Evolutionary conservation across 2,113 vertebrate genomes (phyloP).

Genomic region (Arothron firmamentum): DNA sequence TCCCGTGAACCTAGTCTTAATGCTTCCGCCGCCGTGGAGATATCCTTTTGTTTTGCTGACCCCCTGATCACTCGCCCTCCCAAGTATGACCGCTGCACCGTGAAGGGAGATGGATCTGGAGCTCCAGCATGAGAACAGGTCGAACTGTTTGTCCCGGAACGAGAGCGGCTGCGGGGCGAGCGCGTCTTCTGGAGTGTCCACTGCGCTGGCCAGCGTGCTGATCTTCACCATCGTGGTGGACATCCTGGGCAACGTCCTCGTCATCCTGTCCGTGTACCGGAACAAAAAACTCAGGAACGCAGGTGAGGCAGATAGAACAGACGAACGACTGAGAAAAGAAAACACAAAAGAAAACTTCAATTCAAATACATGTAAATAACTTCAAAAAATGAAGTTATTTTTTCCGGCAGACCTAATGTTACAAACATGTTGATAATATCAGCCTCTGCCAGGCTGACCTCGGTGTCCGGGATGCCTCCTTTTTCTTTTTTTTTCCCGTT

Average conservation of each 20-base stretch:
- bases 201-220: conserved; percentile 78
- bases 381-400: background rate
- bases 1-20: background rate
- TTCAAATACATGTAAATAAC: too few species aligned
- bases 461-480: background rate
- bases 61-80: background rate
- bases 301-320: conserved; percentile 60
- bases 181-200: conserved; percentile 63
- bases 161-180: conserved; percentile 41
- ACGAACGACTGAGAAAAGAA: too few species aligned
- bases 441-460: background rate
- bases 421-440: background rate
- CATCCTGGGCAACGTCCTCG: conserved; percentile 79
- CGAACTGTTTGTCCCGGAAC: conserved; percentile 56
- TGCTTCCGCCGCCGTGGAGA: background rate
- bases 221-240: conserved; percentile 82
- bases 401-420: background rate
- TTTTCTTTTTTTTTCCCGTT: too few species aligned
- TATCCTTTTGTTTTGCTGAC: background rate
- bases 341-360: too few species aligned
- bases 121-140: conserved; percentile 64
- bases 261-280: conserved; percentile 80
- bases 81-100: conserved; percentile 29
- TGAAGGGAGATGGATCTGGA: conserved; percentile 66
- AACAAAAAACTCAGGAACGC: conserved; percentile 84